Evolutionary conservation across 1,140 invertebrate species (phyloP), one percentile per base, ranked within the genome.

Genomic region (Drosophila saltans): DNA sequence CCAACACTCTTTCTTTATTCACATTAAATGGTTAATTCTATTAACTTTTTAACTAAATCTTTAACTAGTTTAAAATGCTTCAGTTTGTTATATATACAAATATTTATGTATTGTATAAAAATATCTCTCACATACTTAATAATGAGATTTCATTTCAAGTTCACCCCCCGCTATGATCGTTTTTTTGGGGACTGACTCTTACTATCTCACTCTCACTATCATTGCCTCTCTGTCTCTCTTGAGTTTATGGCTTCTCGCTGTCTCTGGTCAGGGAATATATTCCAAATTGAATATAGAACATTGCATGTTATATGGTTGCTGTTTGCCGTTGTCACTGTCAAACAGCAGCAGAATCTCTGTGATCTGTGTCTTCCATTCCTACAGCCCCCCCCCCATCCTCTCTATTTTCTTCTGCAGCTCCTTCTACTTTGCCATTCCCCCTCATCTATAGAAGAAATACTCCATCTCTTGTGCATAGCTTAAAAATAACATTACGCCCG

Each of bases 101-200:
- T 16, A 16, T 16, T 60, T 75, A 66, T 60, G 62, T 55, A 57
- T 63, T 71, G 40, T 77, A 76, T 70, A 75, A 64, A 82, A 69
- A 84, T 74, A 83, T 74, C 69, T 74, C 72, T 70, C 26, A 39
- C 80, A 43, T 76, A 73, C 64, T 74, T 67, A 80, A 71, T 62
- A 67, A 72, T 41, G 10, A 66, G 66, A 77, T 83, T 89, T 36
- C 0, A 36, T 36, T 88, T 88, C 83, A 88, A 88, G 83, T 89
- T 89, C 84, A 88, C 83, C 83, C 84, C 83, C 83, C 62, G 84
- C 83, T 80, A 74, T 33, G 83, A 59, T 16, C 16, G 39, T 41
- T 10, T 24, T 28, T 11, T 30, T 52, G 40, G 61, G 61, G 39
- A 24, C 56, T 45, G 39, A 41, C 33, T 8, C 3, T 6, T 7